Percentiles rank a stretch among this genome's conserved stretches.
Evolutionary conservation across 2,888 invertebrate genomes (phyloP).

Genomic region (Lochmaea capreae): DNA sequence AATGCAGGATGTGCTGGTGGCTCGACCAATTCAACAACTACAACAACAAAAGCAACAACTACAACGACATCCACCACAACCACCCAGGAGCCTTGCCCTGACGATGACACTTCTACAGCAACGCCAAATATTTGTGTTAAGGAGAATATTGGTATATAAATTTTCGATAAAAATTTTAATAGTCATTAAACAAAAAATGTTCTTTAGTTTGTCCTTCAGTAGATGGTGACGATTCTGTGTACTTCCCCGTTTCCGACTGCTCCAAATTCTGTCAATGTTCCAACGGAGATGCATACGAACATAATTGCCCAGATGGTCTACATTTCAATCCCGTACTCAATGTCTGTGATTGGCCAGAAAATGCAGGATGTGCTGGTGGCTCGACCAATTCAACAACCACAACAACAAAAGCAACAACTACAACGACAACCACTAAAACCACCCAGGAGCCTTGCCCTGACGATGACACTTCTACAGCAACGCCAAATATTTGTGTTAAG

Average conservation of each 20-base stretch:
- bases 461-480: neutral
- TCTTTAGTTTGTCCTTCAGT: too few relatives aligned
- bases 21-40: neutral
- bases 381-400: neutral
- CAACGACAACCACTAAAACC: neutral
- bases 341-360: conserved; percentile 38
- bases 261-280: conserved; percentile 44
- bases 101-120: too few relatives aligned
- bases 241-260: conserved; percentile 38
- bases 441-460: neutral
- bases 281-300: conserved; percentile 38
- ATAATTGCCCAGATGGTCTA: conserved; percentile 40
- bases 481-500: neutral
- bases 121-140: too few relatives aligned
- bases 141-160: neutral
- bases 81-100: neutral
- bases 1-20: conserved; percentile 32
- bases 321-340: conserved; percentile 42
- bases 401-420: conserved; percentile 10
- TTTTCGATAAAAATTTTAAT: too few relatives aligned
- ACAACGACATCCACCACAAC: neutral
- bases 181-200: too few relatives aligned
- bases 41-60: neutral
- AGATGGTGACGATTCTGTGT: conserved; percentile 37
- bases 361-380: conserved; percentile 33